Base-by-base conservation (phyloP, 1,140 invertebrate species). In the Trachymyrmex septentrionalis region DNA sequence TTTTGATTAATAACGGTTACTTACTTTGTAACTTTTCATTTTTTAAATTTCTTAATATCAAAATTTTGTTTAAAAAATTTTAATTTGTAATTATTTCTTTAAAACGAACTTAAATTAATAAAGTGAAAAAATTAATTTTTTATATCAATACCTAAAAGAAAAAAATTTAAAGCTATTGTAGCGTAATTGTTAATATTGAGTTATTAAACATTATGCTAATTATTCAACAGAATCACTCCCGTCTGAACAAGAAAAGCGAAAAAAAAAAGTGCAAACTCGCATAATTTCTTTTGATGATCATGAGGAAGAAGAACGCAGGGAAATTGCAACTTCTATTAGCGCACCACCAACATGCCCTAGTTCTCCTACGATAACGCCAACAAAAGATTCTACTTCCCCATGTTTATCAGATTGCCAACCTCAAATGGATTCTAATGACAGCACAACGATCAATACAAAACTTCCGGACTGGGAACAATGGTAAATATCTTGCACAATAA, bases 211-310 rank as follows among this genome's bases (percentile, higher is more conserved):
- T 48, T 57, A 72, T 78, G 14, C 14, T 48, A 69, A 69, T 50
- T 77, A 12, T 34, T 19, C 27, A 89, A n/a, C 19, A 95, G 93
- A 88, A 91, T 94, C 95, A 34, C 95, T 95, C 88, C 95, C 95
- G 81, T 95, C 94, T 76, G 94, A 93, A 86, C 95, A 95, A 64
- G 95, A 96, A 55, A 96, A 95, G 75, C 96, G 93, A 69, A 96
- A 95, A 78, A 96, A 96, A 91, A 97, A 96, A 93, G 95, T 96
- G 80, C 95, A 95, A 59, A 94, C 96, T 1, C 96, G 97, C 86
- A 96, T 97, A 88, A 96, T 97, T 78, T 97, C 96, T 21, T 97
- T 97, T 93, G 96, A 97, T 93, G 96, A 96, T 67, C 95, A 95
- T 48, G 92, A 93, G 12, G 91, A 94, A n/a, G 87, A 87, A 24